Evolutionary conservation across 2,113 vertebrate genomes (phyloP).

Genomic region (Dendrocopos noguchii): DNA sequence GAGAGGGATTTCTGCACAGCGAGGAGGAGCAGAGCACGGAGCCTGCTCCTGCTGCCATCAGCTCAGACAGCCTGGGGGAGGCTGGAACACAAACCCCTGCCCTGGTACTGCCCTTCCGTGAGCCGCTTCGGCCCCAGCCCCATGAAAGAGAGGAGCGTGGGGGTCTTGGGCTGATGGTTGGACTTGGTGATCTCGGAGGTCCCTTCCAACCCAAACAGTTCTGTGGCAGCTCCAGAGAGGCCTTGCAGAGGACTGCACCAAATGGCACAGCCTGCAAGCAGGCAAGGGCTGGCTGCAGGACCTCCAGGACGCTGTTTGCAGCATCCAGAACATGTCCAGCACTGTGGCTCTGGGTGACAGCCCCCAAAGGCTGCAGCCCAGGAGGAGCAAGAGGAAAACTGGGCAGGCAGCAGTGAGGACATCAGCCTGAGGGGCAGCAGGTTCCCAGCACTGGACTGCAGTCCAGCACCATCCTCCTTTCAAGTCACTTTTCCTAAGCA

Average conservation of each 20-base stretch:
- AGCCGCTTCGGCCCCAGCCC: neutral
- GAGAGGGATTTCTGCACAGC: neutral
- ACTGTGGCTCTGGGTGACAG: accelerated
- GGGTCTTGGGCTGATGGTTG: too few relatives aligned
- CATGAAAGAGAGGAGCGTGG: neutral
- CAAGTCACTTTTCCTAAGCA: neutral
- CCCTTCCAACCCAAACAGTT: too few relatives aligned
- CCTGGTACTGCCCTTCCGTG: neutral
- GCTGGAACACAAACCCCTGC: neutral
- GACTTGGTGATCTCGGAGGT: too few relatives aligned
- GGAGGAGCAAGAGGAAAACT: neutral
- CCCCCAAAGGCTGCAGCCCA: neutral
- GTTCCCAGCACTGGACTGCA: neutral
- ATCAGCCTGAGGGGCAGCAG: neutral
- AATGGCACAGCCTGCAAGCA: neutral
- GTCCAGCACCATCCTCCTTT: neutral
- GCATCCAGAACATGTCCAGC: accelerated
- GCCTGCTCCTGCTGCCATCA: neutral
- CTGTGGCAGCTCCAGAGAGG: neutral
- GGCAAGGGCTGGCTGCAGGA: neutral
- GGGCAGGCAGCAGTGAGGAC: accelerated
- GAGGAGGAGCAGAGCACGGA: accelerated
- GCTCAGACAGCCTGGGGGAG: accelerated
- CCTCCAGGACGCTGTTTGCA: accelerated
- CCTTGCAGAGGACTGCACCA: neutral